Conservation (phyloP, 2,113 vertebrate species). For the Dromas ardeola region DNA sequence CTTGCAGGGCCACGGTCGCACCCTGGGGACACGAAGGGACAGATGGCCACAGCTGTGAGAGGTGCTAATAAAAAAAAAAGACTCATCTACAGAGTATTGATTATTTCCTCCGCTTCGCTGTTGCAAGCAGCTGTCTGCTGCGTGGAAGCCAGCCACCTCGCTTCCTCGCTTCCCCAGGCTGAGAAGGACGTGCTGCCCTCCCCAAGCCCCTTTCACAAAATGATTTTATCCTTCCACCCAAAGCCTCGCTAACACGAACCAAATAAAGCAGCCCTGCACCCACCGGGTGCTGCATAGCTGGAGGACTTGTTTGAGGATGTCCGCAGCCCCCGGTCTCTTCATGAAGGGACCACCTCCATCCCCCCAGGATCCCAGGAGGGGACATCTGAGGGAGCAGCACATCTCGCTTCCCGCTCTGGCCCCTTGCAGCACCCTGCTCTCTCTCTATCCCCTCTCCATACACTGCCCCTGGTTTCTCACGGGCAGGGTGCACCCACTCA, state of each 20-base stretch:
- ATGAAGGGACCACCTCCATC: not conserved
- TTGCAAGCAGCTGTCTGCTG: not conserved
- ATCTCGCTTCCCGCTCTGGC: not conserved
- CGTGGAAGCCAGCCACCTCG: not conserved
- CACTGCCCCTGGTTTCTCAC: not conserved
- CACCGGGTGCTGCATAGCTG: accelerated
- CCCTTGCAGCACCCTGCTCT: not conserved
- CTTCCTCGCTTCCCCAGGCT: not conserved
- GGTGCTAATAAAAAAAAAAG: not conserved
- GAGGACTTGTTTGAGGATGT: not conserved
- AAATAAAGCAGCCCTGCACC: not conserved
- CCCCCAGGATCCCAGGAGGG: accelerated
- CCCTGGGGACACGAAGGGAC: not conserved
- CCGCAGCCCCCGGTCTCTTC: not conserved
- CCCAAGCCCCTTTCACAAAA: not conserved
- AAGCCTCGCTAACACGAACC: accelerated
- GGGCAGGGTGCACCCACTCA: not conserved
- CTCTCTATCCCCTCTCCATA: not conserved
- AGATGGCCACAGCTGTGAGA: not conserved
- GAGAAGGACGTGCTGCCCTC: accelerated
- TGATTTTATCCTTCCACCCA: not conserved
- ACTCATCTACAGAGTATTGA: not conserved
- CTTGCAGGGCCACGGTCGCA: accelerated
- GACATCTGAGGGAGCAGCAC: not conserved
- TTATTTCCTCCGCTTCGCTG: not conserved